These are phyloP conservation scores for Tachystola acroxantha DNA, from an alignment of 2,888 invertebrate species.

Conservation along the genomic window DNA sequence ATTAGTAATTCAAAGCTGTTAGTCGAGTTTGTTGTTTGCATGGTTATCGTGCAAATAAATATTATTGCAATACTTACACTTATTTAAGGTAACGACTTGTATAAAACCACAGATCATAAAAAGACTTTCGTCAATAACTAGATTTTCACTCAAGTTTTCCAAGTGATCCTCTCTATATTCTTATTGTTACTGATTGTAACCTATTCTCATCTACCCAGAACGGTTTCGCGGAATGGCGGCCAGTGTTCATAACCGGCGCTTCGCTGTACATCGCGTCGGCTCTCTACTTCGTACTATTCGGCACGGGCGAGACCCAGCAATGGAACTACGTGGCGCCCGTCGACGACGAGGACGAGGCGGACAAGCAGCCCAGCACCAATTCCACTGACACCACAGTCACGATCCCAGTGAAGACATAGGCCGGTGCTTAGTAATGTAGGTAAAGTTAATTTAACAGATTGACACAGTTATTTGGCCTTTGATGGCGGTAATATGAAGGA, in stretches of 20 bases:
- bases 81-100: too few relatives aligned
- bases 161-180: too few relatives aligned
- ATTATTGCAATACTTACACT: too few relatives aligned
- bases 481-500: too few relatives aligned
- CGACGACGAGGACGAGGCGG: constrained; percentile 47
- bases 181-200: too few relatives aligned
- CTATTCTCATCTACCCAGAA: constrained; percentile 76
- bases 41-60: too few relatives aligned
- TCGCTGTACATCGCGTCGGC: constrained; percentile 83
- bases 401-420: constrained; percentile 55
- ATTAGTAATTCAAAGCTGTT: too few relatives aligned
- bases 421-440: background rate
- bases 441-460: background rate
- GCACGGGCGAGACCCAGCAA: constrained; percentile 83
- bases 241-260: constrained; percentile 85
- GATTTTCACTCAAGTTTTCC: too few relatives aligned
- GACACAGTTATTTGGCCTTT: background rate
- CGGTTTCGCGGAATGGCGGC: constrained; percentile 86
- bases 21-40: too few relatives aligned
- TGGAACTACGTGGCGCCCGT: constrained; percentile 79
- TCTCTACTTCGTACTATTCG: constrained; percentile 83
- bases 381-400: constrained; percentile 52
- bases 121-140: too few relatives aligned
- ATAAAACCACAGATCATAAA: too few relatives aligned
- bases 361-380: constrained; percentile 42